These are phyloP conservation scores for Sciurus niger DNA, from an alignment of 2,113 vertebrate species.

Conservation along the genomic window DNA sequence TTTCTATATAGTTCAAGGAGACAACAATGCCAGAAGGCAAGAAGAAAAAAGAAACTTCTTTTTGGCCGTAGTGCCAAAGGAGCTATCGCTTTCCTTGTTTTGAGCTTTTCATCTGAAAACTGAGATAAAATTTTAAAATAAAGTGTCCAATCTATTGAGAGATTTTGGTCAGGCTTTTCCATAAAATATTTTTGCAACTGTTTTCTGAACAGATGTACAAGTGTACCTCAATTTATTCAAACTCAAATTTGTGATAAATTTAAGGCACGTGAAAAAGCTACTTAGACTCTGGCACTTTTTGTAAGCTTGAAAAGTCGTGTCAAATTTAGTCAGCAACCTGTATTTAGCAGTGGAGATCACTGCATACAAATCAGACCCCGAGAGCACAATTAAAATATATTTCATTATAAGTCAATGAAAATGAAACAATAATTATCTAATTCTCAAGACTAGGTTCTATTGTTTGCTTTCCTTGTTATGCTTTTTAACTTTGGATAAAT, in stretches of 20 bases:
- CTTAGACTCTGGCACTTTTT: neutral
- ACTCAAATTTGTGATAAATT: neutral
- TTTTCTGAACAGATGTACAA: neutral
- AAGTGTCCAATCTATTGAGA: neutral
- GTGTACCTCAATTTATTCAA: neutral
- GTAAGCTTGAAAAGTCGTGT: neutral
- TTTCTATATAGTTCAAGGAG: constrained; percentile 30
- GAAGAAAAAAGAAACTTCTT: constrained; percentile 7
- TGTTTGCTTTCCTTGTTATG: neutral
- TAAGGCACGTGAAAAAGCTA: neutral
- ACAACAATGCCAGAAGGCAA: neutral
- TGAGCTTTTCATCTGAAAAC: constrained; percentile 36
- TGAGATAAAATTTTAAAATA: constrained; percentile 22
- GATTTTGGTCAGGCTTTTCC: constrained; percentile 5
- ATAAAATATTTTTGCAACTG: neutral
- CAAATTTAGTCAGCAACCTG: neutral
- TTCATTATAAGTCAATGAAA: constrained; percentile 52
- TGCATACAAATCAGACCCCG: neutral
- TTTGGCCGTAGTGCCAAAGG: neutral
- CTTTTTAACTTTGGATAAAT: constrained; percentile 57
- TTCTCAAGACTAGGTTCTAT: constrained; percentile 35
- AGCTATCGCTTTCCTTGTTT: neutral
- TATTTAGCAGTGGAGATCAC: neutral
- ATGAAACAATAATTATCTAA: constrained; percentile 37
- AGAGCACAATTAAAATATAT: constrained; percentile 1